phyloP scores from a whole-genome alignment of 2,888 invertebrate species.

The Chrysopilus asiliformis region DNA sequence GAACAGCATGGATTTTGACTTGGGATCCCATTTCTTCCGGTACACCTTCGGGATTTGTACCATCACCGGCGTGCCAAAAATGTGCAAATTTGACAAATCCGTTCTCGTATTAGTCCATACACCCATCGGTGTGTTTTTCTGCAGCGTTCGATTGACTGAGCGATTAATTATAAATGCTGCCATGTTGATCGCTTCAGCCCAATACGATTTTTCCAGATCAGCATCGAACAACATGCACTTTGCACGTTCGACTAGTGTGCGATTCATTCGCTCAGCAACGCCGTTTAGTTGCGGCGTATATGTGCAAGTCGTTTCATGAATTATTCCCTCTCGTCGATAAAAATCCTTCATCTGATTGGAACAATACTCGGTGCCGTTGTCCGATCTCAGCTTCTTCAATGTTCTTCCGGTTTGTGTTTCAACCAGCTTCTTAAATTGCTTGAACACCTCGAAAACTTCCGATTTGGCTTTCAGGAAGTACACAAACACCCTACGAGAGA shows the following conservation, averaged over 20 bases:
- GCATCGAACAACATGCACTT: conserved; percentile 3
- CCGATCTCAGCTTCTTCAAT: conserved; percentile 9
- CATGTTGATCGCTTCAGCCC: conserved; percentile 16
- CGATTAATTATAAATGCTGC: conserved; percentile 11
- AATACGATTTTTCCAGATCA: neutral
- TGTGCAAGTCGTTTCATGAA: neutral
- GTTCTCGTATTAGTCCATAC: conserved; percentile 24
- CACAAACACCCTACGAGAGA: conserved; percentile 8
- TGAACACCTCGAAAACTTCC: conserved; percentile 9
- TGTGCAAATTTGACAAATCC: conserved; percentile 22
- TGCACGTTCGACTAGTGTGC: neutral
- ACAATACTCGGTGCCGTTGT: conserved; percentile 9
- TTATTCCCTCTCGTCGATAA: neutral
- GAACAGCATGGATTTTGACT: conserved; percentile 21
- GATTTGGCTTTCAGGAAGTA: conserved; percentile 12
- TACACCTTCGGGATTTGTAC: conserved; percentile 20
- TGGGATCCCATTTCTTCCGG: conserved; percentile 20
- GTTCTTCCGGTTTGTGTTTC: too few species aligned
- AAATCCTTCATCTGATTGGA: conserved; percentile 1
- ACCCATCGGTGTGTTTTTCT: conserved; percentile 27
- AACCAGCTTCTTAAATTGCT: conserved; percentile 9
- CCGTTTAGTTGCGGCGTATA: conserved; percentile 6
- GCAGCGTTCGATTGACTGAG: neutral
- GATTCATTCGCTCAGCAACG: too few species aligned
- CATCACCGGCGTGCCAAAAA: conserved; percentile 26